phyloP scores from a whole-genome alignment of 2,888 invertebrate species.

The Entomobrya proxima region DNA sequence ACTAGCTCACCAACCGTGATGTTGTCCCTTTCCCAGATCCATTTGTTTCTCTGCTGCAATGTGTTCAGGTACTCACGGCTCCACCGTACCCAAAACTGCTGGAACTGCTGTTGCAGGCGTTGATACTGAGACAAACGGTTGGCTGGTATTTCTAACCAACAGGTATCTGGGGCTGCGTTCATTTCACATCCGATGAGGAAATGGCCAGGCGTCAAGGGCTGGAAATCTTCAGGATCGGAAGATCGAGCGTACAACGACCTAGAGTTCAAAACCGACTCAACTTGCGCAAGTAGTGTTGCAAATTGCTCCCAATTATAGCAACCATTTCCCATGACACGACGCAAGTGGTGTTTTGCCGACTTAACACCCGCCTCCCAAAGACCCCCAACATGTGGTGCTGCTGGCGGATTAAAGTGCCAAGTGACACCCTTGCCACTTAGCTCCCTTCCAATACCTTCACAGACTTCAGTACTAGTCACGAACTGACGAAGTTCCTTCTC shows the following conservation, averaged over 20 bases:
- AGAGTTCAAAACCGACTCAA: slow-evolving; percentile 76
- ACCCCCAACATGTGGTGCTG: slow-evolving; percentile 2
- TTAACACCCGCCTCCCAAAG: too few relatives aligned
- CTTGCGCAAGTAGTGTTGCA: slow-evolving; percentile 75
- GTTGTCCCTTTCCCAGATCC: slow-evolving; percentile 11
- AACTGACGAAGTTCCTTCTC: not conserved
- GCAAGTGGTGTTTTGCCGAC: slow-evolving; percentile 72
- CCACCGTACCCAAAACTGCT: slow-evolving; percentile 60
- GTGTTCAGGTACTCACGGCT: slow-evolving; percentile 47
- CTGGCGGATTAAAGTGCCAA: slow-evolving; percentile 3
- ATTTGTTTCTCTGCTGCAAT: slow-evolving; percentile 59
- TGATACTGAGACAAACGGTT: slow-evolving; percentile 50
- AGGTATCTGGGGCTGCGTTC: slow-evolving; percentile 30
- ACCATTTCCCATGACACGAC: slow-evolving; percentile 73
- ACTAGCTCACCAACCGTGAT: slow-evolving; percentile 46
- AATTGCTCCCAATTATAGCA: slow-evolving; percentile 76
- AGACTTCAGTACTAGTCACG: not conserved
- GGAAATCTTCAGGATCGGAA: slow-evolving; percentile 72
- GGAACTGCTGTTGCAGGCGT: slow-evolving; percentile 25
- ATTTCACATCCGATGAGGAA: slow-evolving; percentile 73
- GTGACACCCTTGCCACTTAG: not conserved
- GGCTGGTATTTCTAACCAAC: not conserved
- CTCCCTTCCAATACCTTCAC: not conserved
- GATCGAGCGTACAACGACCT: slow-evolving; percentile 74
- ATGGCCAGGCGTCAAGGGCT: slow-evolving; percentile 73